Evolutionary conservation across 2,797 vertebrate species (phyloP), one percentile per base, ranked within the genome.

Genomic region (Hyperoplus lanceolatus): DNA sequence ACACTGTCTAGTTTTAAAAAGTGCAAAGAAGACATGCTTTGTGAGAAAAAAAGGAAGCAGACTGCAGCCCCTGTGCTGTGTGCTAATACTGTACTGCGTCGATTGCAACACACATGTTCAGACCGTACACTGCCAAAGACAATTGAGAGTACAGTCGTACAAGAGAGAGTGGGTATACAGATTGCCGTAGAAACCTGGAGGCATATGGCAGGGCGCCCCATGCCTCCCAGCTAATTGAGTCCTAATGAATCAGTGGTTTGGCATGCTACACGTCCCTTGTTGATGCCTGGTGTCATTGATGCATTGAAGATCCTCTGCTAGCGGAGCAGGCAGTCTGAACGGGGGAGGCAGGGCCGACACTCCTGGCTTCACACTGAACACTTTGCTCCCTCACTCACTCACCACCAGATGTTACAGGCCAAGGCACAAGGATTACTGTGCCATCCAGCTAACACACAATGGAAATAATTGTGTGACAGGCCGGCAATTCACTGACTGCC

Each of bases 191-290:
- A 89, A 29, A 83, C 84, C 90, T 84, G 38, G 18, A 90, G 93
- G 89, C 94, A 93, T 90, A 94, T 93, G 93, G 93, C 92, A 82
- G 80, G 85, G 75, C 72, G 75, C 86, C 90, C 83, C 89, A 83
- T 80, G 90, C 89, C 92, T 93, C 84, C 87, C 80, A 86, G 93
- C 90, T 92, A 93, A 94, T 90, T 88, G 90, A 91, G 88, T 92
- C 91, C 93, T 93, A 95, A 95, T 94, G 92, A 95, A 94, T 95
- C 92, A 94, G 85, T 86, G 91, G 82, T 91, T 89, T 93, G 92
- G 90, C 93, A 73, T 88, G 87, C 77, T 73, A 90, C 90, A 91
- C 4, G 78, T 91, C 91, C 91, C 89, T 84, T 9, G 83, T 90
- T 29, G 91, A 89, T 70, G 89, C 79, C 82, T 85, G 82, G 87